A percentile compares a stretch with the other conserved stretches of the same genome.
phyloP scores from a whole-genome alignment of 64 coral and sea anemone genomes.

The Porites australiensis region DNA sequence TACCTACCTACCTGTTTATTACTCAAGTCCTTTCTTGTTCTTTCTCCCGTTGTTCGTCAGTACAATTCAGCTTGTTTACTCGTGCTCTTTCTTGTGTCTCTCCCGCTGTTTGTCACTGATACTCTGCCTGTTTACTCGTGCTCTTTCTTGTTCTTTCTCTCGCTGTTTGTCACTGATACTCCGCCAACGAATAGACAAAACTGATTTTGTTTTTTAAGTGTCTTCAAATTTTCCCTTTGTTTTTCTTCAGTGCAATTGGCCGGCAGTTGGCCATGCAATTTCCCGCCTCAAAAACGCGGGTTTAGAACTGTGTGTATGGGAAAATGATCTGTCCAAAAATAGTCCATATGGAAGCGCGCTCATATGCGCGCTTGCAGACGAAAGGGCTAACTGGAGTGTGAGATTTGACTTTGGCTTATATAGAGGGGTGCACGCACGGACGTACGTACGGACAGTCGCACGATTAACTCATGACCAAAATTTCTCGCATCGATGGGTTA shows the following conservation, averaged over 20 bases:
- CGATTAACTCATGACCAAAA: no score
- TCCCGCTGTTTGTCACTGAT: conserved; percentile 1
- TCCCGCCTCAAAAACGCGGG: not conserved
- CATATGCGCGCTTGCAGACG: not conserved
- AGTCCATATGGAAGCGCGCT: not conserved
- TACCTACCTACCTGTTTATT: no score
- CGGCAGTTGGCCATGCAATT: not conserved
- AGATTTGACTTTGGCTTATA: not conserved
- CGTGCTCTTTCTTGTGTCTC: not conserved
- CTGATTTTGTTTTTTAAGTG: not conserved
- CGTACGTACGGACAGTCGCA: not conserved
- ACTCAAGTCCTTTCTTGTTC: no score
- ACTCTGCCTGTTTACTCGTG: conserved; percentile 12
- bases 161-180: conserved; percentile 22
- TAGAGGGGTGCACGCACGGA: not conserved
- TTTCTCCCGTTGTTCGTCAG: no score
- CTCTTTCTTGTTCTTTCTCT: conserved; percentile 14
- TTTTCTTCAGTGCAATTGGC: no score
- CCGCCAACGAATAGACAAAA: conserved; percentile 21
- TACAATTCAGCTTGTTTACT: not conserved
- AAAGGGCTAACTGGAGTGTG: not conserved
- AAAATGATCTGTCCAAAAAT: not conserved
- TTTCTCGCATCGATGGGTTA: no score
- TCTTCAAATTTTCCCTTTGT: not conserved
- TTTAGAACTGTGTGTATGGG: not conserved